Evolutionary conservation across 2,113 vertebrate species (phyloP).

Genomic region (Heptranchias perlo): DNA sequence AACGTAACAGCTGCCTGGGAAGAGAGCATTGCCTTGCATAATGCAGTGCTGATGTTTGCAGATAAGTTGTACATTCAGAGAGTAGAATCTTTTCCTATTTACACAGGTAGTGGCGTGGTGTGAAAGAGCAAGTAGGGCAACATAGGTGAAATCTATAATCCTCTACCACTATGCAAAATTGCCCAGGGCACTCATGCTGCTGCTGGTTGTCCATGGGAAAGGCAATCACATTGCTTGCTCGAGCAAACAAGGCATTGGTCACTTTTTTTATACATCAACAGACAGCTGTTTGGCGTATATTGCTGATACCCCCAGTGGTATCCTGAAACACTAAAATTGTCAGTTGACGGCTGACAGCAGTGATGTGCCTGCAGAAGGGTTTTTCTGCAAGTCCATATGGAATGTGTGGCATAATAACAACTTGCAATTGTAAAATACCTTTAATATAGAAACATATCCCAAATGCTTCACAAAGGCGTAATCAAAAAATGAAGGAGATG

Average conservation of each 20-base stretch:
- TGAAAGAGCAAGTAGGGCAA: no score
- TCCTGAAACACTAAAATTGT: neutral
- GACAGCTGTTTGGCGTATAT: neutral
- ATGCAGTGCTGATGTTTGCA: no score
- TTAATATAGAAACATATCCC: neutral
- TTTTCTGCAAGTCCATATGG: neutral
- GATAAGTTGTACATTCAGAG: no score
- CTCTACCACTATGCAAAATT: neutral
- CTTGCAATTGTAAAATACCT: neutral
- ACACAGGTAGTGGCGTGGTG: no score
- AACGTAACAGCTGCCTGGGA: no score
- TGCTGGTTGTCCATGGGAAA: neutral
- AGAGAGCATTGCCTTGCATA: no score
- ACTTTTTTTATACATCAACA: neutral
- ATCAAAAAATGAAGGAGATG: neutral
- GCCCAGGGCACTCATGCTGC: neutral
- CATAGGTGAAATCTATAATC: no score
- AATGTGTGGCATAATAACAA: neutral
- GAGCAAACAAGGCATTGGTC: neutral
- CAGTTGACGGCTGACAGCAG: neutral
- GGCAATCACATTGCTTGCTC: neutral
- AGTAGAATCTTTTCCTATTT: no score
- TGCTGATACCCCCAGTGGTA: neutral
- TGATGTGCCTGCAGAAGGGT: neutral
- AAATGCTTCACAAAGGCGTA: neutral